These are phyloP conservation scores for Mustela nigripes DNA, from an alignment of 2,113 vertebrate species.

Conservation along the genomic window DNA sequence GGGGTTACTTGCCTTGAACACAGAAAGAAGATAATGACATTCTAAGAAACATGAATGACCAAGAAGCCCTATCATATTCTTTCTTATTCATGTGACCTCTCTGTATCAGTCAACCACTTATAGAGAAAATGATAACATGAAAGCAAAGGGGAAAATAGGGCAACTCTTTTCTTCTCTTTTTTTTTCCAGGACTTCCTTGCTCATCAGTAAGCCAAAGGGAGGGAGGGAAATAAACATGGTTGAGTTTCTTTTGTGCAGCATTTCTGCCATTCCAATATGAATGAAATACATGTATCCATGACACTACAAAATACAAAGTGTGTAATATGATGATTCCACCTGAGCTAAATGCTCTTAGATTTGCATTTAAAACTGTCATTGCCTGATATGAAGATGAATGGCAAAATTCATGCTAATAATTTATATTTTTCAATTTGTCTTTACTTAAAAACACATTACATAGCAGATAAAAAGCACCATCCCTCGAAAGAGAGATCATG, in stretches of 20 bases:
- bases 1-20: background rate
- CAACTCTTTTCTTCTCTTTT: background rate
- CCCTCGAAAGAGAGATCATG: background rate
- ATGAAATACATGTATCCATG: background rate
- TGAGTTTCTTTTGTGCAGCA: background rate
- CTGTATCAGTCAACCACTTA: background rate
- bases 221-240: background rate
- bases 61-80: background rate
- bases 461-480: background rate
- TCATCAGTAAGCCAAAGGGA: background rate
- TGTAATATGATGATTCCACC: slow-evolving; percentile 19
- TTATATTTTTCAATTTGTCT: slow-evolving; percentile 41
- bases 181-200: background rate
- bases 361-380: slow-evolving; percentile 37
- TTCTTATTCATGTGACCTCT: slow-evolving; percentile 10
- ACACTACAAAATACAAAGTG: slow-evolving; percentile 49
- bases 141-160: background rate
- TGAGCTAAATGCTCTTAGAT: background rate
- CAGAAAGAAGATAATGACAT: slow-evolving; percentile 18
- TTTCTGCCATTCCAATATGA: slow-evolving; percentile 24
- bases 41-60: background rate
- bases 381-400: background rate
- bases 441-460: slow-evolving; percentile 48
- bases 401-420: slow-evolving; percentile 33
- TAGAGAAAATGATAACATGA: slow-evolving; percentile 1